phyloP scores from a whole-genome alignment of 2,797 vertebrate species.

The Eidolon dupreanum region DNA sequence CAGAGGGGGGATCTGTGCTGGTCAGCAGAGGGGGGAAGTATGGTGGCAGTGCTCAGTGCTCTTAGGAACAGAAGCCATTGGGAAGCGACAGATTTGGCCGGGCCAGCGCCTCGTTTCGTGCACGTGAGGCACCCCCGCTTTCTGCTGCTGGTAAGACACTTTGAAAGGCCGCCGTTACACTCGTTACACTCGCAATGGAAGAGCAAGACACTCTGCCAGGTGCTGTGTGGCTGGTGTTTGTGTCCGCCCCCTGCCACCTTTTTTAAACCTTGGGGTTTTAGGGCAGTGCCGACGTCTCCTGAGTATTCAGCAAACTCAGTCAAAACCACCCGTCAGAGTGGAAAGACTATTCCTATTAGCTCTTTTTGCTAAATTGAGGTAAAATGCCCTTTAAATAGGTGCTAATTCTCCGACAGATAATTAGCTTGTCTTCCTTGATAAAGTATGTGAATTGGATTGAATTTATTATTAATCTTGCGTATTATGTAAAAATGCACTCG shows the following conservation, averaged over 20 bases:
- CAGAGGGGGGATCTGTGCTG: neutral
- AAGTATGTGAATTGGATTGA: neutral
- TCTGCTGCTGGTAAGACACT: neutral
- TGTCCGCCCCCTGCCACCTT: fast-evolving
- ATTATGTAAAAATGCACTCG: neutral
- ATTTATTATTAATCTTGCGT: conserved; percentile 47
- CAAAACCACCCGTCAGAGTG: neutral
- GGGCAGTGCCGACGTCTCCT: neutral
- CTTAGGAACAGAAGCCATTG: neutral
- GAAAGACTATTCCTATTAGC: neutral
- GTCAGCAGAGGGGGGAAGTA: neutral
- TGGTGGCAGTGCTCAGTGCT: neutral
- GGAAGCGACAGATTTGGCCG: neutral
- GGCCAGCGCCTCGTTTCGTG: neutral
- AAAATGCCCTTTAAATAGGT: conserved; percentile 61
- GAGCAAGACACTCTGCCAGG: neutral
- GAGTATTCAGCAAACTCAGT: neutral
- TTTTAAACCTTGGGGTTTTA: neutral
- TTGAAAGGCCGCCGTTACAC: neutral
- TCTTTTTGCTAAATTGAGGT: conserved; percentile 42
- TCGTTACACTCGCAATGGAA: neutral
- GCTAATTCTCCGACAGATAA: conserved; percentile 48
- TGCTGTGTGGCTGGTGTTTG: neutral
- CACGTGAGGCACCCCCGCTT: neutral
- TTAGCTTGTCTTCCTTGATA: conserved; percentile 65